phyloP scores from a whole-genome alignment of 2,888 invertebrate species.

The Mechanitis messenoides region DNA sequence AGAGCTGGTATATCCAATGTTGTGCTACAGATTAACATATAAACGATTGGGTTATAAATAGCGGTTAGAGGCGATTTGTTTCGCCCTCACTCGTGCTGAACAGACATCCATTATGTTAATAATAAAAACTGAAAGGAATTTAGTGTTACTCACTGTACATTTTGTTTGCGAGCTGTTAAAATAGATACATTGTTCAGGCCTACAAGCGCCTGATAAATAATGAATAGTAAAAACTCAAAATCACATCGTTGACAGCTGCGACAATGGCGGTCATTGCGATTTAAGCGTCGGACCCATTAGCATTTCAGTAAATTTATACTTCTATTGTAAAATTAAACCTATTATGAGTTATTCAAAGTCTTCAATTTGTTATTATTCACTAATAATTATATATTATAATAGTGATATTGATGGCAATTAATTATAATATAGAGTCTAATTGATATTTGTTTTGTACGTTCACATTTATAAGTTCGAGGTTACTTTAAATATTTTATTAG shows the following conservation, averaged over 20 bases:
- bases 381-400: not conserved
- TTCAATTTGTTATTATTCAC: no score
- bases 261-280: no score
- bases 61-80: slow-evolving; percentile 59
- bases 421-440: slow-evolving; percentile 1
- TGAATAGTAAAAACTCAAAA: no score
- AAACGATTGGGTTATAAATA: slow-evolving; percentile 63
- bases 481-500: slow-evolving; percentile 5
- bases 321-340: no score
- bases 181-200: not conserved
- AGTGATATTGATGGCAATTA: slow-evolving; percentile 1
- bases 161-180: slow-evolving; percentile 21
- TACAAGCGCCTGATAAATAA: no score
- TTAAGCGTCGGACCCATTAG: no score
- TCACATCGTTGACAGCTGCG: no score
- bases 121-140: slow-evolving; percentile 70
- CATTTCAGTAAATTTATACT: no score
- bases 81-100: slow-evolving; percentile 56
- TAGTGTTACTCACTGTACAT: slow-evolving; percentile 39
- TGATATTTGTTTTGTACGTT: slow-evolving; percentile 9
- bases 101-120: slow-evolving; percentile 69
- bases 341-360: no score
- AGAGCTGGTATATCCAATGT: slow-evolving; percentile 57
- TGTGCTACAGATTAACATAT: slow-evolving; percentile 55
- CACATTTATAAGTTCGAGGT: slow-evolving; percentile 17